Percentiles rank a stretch among this genome's conserved stretches.
Evolutionary conservation across 2,113 vertebrate genomes (phyloP).

Genomic region (Saimiri boliviensis): DNA sequence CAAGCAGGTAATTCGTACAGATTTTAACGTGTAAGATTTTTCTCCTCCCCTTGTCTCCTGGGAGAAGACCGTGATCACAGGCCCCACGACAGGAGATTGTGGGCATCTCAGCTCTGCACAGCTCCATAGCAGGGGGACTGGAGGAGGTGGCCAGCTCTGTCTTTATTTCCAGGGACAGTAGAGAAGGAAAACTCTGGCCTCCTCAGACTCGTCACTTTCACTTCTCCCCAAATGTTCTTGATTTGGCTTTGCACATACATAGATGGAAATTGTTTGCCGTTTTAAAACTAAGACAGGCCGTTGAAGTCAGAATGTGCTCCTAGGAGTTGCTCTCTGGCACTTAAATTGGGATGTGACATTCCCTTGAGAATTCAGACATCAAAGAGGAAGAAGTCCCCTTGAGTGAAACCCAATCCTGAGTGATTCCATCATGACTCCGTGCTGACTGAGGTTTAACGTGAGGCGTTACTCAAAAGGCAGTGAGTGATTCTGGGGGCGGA

Average conservation of each 20-base stretch:
- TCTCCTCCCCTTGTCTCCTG: neutral
- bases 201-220: accelerated
- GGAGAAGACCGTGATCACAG: neutral
- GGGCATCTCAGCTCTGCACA: neutral
- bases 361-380: neutral
- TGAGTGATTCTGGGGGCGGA: neutral
- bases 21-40: neutral
- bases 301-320: neutral
- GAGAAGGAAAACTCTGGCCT: neutral
- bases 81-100: accelerated
- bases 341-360: neutral
- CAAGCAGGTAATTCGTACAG: neutral
- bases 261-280: too few relatives aligned
- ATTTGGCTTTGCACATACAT: accelerated
- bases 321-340: neutral
- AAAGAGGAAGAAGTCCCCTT: neutral
- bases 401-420: neutral
- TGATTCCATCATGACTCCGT: too few relatives aligned
- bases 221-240: neutral
- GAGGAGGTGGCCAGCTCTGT: too few relatives aligned
- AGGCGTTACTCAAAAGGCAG: accelerated
- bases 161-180: neutral
- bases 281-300: too few relatives aligned
- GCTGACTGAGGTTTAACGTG: accelerated
- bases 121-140: neutral